phyloP scores from a whole-genome alignment of 2,113 vertebrate species.

The Gobius niger region DNA sequence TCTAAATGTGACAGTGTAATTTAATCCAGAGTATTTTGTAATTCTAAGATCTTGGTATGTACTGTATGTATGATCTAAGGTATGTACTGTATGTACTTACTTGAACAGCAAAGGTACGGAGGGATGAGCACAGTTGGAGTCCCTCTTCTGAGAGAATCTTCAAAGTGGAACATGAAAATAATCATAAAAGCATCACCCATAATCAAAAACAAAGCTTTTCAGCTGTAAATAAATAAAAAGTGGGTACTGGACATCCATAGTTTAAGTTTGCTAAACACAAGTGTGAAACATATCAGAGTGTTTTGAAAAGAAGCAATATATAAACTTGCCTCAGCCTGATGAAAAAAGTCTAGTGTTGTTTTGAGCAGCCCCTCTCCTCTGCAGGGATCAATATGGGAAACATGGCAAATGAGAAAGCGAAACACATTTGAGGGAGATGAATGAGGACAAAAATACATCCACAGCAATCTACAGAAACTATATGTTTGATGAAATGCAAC shows the following conservation, averaged over 20 bases:
- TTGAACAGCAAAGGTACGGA: slow-evolving; percentile 86
- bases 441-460: slow-evolving; percentile 28
- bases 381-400: slow-evolving; percentile 55
- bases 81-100: slow-evolving; percentile 65
- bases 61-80: not conserved
- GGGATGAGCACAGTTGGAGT: slow-evolving; percentile 85
- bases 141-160: slow-evolving; percentile 92
- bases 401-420: slow-evolving; percentile 35
- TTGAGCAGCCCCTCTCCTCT: slow-evolving; percentile 96
- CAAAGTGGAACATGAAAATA: slow-evolving; percentile 8
- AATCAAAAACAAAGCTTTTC: not conserved
- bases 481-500: not conserved
- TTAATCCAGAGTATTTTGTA: too few species aligned
- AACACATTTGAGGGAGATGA: slow-evolving; percentile 23
- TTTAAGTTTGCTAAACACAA: slow-evolving; percentile 13
- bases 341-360: slow-evolving; percentile 92
- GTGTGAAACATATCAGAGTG: slow-evolving; percentile 12
- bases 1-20: too few species aligned
- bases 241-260: not conserved
- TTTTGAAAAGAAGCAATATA: slow-evolving; percentile 7
- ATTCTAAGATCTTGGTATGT: not conserved
- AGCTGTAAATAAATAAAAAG: slow-evolving; percentile 6
- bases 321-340: slow-evolving; percentile 88
- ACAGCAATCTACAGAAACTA: slow-evolving; percentile 11
- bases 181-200: not conserved